phyloP scores from a whole-genome alignment of 2,797 vertebrate genomes.

The Pogoniulus pusillus region DNA sequence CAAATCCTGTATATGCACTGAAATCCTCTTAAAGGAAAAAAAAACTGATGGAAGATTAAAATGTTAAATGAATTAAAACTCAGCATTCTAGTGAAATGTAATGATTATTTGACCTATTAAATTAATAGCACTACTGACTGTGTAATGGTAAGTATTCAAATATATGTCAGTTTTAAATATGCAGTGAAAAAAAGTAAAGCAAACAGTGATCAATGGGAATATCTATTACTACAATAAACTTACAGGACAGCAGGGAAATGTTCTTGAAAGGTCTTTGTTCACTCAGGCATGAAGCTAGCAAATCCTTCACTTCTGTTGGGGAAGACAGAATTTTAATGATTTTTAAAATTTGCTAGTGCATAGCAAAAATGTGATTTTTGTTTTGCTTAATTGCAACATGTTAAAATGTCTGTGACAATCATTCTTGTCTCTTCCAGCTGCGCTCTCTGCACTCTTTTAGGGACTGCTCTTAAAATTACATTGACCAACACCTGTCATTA shows the following conservation, averaged over 20 bases:
- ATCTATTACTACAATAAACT: slow-evolving; percentile 52
- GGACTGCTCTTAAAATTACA: neutral
- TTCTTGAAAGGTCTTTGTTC: slow-evolving; percentile 50
- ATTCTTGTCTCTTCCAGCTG: neutral
- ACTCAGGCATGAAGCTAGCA: neutral
- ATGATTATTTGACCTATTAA: slow-evolving; percentile 80
- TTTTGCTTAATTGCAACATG: neutral
- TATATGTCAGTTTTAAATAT: slow-evolving; percentile 71
- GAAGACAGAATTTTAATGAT: neutral
- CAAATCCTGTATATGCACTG: slow-evolving; percentile 75
- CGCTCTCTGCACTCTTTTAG: neutral
- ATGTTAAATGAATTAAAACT: slow-evolving; percentile 79
- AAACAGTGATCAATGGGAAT: slow-evolving; percentile 65
- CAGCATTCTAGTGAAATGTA: slow-evolving; percentile 72
- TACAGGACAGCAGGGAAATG: slow-evolving; percentile 20
- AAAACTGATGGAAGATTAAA: slow-evolving; percentile 81
- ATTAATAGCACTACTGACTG: slow-evolving; percentile 65
- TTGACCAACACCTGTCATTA: neutral
- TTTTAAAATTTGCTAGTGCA: slow-evolving; percentile 2
- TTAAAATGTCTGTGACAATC: neutral
- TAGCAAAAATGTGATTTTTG: neutral
- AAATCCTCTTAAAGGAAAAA: slow-evolving; percentile 80
- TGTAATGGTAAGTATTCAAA: slow-evolving; percentile 61
- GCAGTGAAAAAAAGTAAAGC: slow-evolving; percentile 53
- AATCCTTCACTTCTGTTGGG: neutral